Base-by-base conservation (phyloP, 2,888 invertebrate species). In the Callyntrura sp. region DNA sequence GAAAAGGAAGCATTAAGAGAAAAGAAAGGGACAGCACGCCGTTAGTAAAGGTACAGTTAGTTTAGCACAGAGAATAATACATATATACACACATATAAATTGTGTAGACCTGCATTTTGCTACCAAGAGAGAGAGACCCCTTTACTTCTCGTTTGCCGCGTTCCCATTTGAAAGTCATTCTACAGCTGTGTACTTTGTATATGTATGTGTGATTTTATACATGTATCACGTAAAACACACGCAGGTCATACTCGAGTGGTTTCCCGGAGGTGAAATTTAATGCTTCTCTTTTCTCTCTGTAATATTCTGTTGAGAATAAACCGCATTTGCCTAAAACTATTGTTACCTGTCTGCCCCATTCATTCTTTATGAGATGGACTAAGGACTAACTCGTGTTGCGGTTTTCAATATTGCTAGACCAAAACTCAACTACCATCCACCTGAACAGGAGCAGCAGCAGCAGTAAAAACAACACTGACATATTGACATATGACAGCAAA, bases 401-500 rank as follows among this genome's bases (percentile, higher is more conserved):
- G 76, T 70, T 81, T 82, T 23, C 73, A 35, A 35, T 81, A 48
- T 76, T 45, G 20, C 65, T 62, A 20, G 23, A 76, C 3, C 6
- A 57, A 45, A 17, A n/a, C n/a, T 57, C 57, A 2, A 35, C 35
- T 35, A 57, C 57, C 17, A n/a, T 17, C 57, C 68, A 57, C 57
- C 28, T 20, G 28, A 55, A 57, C 11, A 51, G 51, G 3, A 11
- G 2, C 51, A 60, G 2, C 12, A 17, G 60, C 28, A 35, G 60
- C 60, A 81, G 35, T 35, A 2, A n/a, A 78, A 11, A 78, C 20
- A 82, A 4, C 68, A 48, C 84, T 85, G 89, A 89, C 89, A 89
- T 78, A 89, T 84, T 89, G 89, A 89, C 89, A 89, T 85, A 89
- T 85, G 89, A 89, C 89, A 89, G 8, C 2, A 51, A 43, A 85